Percentiles rank a stretch among this genome's conserved stretches.
phyloP scores from a whole-genome alignment of 1,140 invertebrate species.

The Aphaenogaster floridana region DNA sequence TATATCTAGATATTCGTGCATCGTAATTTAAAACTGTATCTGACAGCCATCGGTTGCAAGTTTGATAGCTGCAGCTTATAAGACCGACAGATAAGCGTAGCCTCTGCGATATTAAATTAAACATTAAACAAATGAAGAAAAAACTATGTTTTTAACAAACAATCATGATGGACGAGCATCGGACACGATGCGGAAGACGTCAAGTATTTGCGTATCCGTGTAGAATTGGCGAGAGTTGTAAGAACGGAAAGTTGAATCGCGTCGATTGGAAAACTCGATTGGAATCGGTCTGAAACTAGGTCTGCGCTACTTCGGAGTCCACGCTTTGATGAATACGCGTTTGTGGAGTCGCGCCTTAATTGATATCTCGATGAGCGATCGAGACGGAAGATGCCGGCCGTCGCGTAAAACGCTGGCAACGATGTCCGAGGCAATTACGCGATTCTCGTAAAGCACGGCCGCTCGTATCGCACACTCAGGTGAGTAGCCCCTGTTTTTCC shows the following conservation, averaged over 20 bases:
- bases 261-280: conserved; percentile 7
- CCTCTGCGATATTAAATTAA: not conserved
- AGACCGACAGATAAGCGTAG: not conserved
- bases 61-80: not conserved
- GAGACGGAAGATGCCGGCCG: conserved; percentile 18
- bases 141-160: not conserved
- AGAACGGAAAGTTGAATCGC: not conserved
- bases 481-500: conserved; percentile 37
- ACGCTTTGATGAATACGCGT: conserved; percentile 30
- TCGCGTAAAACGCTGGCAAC: conserved; percentile 30
- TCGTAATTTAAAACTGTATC: not conserved
- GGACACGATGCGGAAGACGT: not conserved
- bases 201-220: not conserved
- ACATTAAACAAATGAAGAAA: not conserved
- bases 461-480: conserved; percentile 30
- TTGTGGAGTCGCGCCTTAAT: conserved; percentile 36
- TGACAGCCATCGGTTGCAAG: not conserved
- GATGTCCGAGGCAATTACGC: conserved; percentile 36
- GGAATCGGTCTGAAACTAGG: conserved; percentile 2
- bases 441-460: conserved; percentile 47
- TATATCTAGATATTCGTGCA: not conserved
- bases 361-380: conserved; percentile 34
- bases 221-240: not conserved
- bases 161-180: not conserved
- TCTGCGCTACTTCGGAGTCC: not conserved